Evolutionary conservation across 2,113 vertebrate genomes (phyloP).

Genomic region (Sciurus niger): DNA sequence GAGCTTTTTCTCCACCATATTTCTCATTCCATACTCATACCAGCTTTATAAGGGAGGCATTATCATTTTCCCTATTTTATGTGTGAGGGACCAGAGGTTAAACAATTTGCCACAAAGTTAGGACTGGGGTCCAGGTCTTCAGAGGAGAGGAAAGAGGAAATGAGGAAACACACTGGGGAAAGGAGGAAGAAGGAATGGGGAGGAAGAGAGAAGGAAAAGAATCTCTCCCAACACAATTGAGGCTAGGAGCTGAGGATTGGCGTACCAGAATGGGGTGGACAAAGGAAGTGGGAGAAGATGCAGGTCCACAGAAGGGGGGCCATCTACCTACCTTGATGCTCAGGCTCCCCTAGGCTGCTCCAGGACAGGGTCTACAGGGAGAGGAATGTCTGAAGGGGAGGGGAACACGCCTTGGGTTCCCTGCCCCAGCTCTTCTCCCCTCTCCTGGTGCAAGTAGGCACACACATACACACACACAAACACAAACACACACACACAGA

Average conservation of each 20-base stretch:
- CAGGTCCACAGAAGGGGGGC: not conserved
- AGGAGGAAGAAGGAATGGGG: not conserved
- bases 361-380: slow-evolving; percentile 58
- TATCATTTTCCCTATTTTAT: not conserved
- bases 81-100: not conserved
- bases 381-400: not conserved
- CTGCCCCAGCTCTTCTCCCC: not conserved
- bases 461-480: not conserved
- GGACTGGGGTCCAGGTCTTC: not conserved
- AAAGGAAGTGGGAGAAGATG: not conserved
- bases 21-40: slow-evolving; percentile 38
- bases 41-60: not conserved
- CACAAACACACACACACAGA: not conserved
- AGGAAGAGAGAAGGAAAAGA: not conserved
- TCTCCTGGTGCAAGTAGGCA: not conserved
- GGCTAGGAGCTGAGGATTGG: not conserved
- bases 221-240: not conserved
- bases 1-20: not conserved
- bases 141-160: not conserved
- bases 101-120: not conserved
- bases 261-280: not conserved
- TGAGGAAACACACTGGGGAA: not conserved
- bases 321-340: slow-evolving; percentile 14
- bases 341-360: not conserved
- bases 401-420: not conserved